A percentile compares a stretch with the other conserved stretches of the same genome.
phyloP scores from a whole-genome alignment of 1,140 invertebrate species.

The Gonioctena quinquepunctata region DNA sequence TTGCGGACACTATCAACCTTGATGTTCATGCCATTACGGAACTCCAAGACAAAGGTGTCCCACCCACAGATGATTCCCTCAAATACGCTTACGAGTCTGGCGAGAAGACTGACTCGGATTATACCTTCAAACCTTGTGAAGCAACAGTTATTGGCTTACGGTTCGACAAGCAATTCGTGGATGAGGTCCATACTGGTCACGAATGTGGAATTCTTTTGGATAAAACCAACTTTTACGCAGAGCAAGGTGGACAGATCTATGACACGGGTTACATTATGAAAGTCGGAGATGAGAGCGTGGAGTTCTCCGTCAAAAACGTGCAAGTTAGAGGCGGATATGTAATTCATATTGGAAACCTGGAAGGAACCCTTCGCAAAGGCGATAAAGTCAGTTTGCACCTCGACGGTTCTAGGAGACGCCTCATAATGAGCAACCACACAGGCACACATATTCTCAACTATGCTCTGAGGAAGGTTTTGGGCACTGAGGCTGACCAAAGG shows the following conservation, averaged over 20 bases:
- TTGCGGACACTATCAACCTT: constrained; percentile 82
- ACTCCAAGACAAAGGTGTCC: constrained; percentile 77
- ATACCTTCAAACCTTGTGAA: constrained; percentile 69
- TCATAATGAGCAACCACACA: constrained; percentile 99
- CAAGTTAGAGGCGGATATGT: constrained; percentile 97
- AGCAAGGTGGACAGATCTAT: constrained; percentile 98
- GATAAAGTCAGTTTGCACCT: constrained; percentile 84
- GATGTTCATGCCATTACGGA: constrained; percentile 96
- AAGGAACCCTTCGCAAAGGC: constrained; percentile 83
- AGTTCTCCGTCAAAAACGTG: constrained; percentile 93
- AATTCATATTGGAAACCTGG: constrained; percentile 87
- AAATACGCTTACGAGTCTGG: constrained; percentile 91
- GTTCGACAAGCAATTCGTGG: constrained; percentile 81
- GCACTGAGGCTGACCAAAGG: constrained; percentile 91
- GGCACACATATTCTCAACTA: constrained; percentile 98
- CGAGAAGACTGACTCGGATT: constrained; percentile 67
- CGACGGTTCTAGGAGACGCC: constrained; percentile 79
- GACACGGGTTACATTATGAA: constrained; percentile 94
- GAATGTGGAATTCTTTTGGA: constrained; percentile 94
- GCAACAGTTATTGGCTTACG: constrained; percentile 74
- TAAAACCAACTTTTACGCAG: constrained; percentile 94
- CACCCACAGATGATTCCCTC: constrained; percentile 84
- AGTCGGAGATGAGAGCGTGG: constrained; percentile 81
- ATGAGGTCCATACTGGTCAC: constrained; percentile 79
- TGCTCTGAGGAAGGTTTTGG: constrained; percentile 86